These are phyloP conservation scores for Agelastica alni DNA, from an alignment of 2,888 invertebrate species.

Conservation along the genomic window DNA sequence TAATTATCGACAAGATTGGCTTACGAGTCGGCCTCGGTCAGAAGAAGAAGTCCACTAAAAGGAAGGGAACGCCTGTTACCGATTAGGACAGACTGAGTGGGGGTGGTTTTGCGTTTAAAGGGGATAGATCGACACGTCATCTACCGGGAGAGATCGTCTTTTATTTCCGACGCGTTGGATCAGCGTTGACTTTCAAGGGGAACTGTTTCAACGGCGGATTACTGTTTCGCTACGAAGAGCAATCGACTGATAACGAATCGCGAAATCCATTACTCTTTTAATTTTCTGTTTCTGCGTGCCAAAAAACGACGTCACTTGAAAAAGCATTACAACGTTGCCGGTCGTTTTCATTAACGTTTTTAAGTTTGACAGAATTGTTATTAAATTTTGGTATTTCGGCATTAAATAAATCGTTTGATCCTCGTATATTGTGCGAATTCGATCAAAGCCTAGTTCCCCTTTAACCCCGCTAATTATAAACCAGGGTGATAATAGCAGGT, in stretches of 20 bases:
- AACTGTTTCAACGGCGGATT: constrained; percentile 12
- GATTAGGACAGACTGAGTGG: constrained; percentile 51
- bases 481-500: constrained; percentile 54
- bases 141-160: constrained; percentile 24
- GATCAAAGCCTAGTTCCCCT: constrained; percentile 39
- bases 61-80: constrained; percentile 51
- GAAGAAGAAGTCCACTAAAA: constrained; percentile 37
- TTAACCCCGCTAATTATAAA: constrained; percentile 53
- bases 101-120: constrained; percentile 47
- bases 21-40: constrained; percentile 11
- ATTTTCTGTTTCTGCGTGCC: too few relatives aligned
- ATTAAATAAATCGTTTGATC: constrained; percentile 38
- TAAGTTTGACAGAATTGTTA: too few relatives aligned
- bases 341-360: too few relatives aligned
- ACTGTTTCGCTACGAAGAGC: too few relatives aligned
- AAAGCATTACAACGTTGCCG: too few relatives aligned
- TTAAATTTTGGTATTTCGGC: too few relatives aligned
- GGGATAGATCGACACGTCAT: constrained; percentile 45
- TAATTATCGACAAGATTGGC: constrained; percentile 24
- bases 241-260: too few relatives aligned
- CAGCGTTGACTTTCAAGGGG: constrained; percentile 12
- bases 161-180: constrained; percentile 12
- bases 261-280: too few relatives aligned
- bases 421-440: constrained; percentile 32
- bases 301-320: too few relatives aligned